Percentiles rank a stretch among this genome's conserved stretches.
These are phyloP conservation scores for Mirza zaza DNA, from an alignment of 2,113 vertebrate species.

Conservation along the genomic window DNA sequence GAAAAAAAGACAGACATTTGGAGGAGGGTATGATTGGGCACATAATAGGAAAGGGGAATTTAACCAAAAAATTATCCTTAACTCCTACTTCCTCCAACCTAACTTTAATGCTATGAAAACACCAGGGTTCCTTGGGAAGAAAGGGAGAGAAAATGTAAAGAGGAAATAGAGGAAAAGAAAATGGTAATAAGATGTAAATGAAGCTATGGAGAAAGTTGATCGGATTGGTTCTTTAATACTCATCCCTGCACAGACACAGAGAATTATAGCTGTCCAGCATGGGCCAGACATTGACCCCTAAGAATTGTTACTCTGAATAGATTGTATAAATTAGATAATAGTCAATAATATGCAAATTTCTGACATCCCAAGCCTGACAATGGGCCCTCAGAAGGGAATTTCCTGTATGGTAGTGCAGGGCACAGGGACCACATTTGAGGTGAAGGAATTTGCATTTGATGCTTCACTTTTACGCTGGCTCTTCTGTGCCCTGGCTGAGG, in stretches of 20 bases:
- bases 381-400: neutral
- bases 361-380: neutral
- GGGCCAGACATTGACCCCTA: neutral
- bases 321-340: neutral
- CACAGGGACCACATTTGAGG: neutral
- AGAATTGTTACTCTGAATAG: neutral
- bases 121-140: neutral
- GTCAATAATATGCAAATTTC: neutral
- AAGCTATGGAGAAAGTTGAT: neutral
- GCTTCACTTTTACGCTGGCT: neutral
- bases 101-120: neutral
- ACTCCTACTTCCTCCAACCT: neutral
- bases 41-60: neutral
- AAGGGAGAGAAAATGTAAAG: neutral
- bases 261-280: neutral
- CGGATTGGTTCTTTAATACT: neutral
- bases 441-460: neutral
- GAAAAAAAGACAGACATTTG: neutral
- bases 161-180: conserved; percentile 26
- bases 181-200: neutral
- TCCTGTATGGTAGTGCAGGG: neutral
- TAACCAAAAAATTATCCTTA: neutral
- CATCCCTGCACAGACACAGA: neutral
- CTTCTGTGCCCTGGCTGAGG: neutral
- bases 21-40: neutral